Base-by-base conservation (phyloP, 2,797 vertebrate genomes). In the Lepilemur ruficaudatus region DNA sequence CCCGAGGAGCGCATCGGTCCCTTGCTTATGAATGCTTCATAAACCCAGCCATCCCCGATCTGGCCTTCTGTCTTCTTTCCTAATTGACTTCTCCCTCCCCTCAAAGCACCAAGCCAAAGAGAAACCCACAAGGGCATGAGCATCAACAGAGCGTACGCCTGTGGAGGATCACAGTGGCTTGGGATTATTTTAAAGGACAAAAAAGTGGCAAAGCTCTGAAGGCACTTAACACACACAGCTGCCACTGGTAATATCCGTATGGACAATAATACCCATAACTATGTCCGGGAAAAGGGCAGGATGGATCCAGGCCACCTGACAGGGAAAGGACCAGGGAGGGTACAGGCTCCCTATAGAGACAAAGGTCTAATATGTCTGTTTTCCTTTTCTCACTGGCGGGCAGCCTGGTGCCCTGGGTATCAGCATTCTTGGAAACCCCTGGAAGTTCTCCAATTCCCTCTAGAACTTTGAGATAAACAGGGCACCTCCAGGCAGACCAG, bases 61-160 rank as follows among this genome's bases (percentile, higher is more conserved):
- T 79, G 91, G 67, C 69, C 50, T 91, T 94, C 73, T 4, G 10
- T 75, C 57, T 25, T 75, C 93, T 95, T 94, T 93, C 93, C 69
- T 95, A 85, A 96, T 43, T 67, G 61, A 90, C 89, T 94, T 92
- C 59, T 95, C 23, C 57, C 73, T 79, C 94, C 23, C 57, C 73
- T 79, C 93, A 97, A 87, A 95, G 70, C 75, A 78, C 89, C 55
- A 50, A 78, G 82, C 63, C 86, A 95, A 89, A 84, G 55, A 61
- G 41, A 89, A 89, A 87, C 14, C 52, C 63, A 41, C 46, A 52
- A 81, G 48, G n/a, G 35, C 35, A 32, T 38, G 25, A 7, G 3
- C 65, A 67, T 70, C 76, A 43, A 67, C 57, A 79, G 70, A 72
- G 20, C 38, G 15, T 46, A 23, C 1, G 12, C 2, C 72, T 55